phyloP scores from a whole-genome alignment of 1,140 invertebrate genomes.

The Hormaphis cornu region DNA sequence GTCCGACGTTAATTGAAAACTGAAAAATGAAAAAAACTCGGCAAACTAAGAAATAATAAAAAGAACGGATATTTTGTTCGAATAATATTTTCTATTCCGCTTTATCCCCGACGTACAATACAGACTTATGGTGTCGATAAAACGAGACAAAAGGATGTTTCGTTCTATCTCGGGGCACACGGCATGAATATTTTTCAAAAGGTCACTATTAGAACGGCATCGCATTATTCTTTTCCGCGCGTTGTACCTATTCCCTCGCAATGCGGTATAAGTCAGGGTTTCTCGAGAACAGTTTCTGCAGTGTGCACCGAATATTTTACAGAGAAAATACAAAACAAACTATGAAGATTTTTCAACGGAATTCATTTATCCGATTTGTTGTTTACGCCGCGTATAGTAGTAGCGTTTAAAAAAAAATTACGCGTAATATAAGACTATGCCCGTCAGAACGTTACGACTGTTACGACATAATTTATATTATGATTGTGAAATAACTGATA shows the following conservation, averaged over 20 bases:
- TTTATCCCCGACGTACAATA: background rate
- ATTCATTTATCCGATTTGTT: too few species aligned
- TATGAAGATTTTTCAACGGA: too few species aligned
- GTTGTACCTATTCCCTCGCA: background rate
- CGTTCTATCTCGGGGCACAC: background rate
- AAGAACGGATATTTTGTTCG: background rate
- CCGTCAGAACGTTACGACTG: too few species aligned
- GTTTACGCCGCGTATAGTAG: too few species aligned
- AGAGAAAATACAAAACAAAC: too few species aligned
- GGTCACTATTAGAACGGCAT: background rate
- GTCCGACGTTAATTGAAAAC: background rate
- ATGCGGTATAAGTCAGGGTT: too few species aligned
- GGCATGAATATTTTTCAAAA: constrained; percentile 2
- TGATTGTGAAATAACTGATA: too few species aligned
- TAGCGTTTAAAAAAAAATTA: too few species aligned
- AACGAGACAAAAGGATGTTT: background rate
- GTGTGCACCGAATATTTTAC: too few species aligned
- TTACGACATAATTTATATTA: too few species aligned
- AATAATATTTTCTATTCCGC: background rate
- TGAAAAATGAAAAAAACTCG: background rate
- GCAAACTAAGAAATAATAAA: constrained; percentile 1
- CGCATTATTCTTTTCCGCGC: background rate
- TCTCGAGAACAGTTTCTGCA: too few species aligned
- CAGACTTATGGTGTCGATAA: background rate
- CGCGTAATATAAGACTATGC: too few species aligned